Evolutionary conservation across 2,888 invertebrate species (phyloP).

Genomic region (Aphodius granarius): DNA sequence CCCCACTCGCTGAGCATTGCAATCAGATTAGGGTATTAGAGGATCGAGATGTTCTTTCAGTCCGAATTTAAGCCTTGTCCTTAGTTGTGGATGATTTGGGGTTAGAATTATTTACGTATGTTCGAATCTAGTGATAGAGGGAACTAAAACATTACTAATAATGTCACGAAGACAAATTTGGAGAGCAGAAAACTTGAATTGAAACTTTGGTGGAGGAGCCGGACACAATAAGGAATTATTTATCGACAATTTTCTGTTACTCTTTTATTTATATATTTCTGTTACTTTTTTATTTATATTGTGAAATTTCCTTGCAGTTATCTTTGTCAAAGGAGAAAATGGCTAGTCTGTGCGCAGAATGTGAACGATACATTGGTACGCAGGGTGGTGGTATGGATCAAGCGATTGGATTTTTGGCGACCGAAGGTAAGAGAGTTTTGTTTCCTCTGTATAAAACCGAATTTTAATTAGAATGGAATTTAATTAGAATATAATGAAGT

Average conservation of each 20-base stretch:
- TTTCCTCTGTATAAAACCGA: too few species aligned
- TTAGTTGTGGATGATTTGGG: background rate
- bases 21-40: background rate
- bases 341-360: constrained; percentile 84
- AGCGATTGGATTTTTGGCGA: constrained; percentile 92
- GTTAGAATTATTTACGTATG: background rate
- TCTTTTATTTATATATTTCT: background rate
- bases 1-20: background rate
- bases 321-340: constrained; percentile 54
- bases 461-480: too few species aligned
- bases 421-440: constrained; percentile 57
- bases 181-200: too few species aligned
- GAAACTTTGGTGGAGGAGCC: background rate
- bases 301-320: too few species aligned
- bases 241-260: background rate
- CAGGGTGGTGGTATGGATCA: constrained; percentile 99
- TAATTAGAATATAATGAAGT: too few species aligned
- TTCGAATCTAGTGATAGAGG: background rate
- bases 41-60: background rate
- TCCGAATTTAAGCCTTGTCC: background rate
- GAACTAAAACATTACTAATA: background rate
- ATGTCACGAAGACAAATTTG: too few species aligned
- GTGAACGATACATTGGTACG: constrained; percentile 95
- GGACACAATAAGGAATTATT: background rate
- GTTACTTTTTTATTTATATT: background rate